Evolutionary conservation across 2,113 vertebrate genomes (phyloP).

Genomic region (Spea multiplicata): DNA sequence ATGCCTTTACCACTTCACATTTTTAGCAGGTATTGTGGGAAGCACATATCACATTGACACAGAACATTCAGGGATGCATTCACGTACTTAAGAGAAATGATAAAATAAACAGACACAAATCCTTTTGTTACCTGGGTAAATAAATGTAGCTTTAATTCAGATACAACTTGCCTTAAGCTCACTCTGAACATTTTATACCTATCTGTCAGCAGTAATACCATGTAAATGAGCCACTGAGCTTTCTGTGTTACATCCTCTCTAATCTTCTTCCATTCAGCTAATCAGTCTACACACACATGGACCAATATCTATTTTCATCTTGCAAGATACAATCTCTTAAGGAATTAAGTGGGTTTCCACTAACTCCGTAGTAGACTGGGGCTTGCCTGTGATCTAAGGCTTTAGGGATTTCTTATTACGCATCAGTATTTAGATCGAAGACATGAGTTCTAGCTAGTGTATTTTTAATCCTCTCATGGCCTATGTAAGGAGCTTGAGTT

Average conservation of each 20-base stretch:
- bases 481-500: constrained; percentile 89
- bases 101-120: constrained; percentile 75
- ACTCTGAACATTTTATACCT: constrained; percentile 62
- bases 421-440: constrained; percentile 85
- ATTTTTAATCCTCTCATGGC: constrained; percentile 98
- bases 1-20: too few species aligned
- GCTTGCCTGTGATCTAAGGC: constrained; percentile 89
- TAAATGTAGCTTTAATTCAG: constrained; percentile 74
- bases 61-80: constrained; percentile 65
- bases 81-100: constrained; percentile 64
- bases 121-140: constrained; percentile 74
- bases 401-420: constrained; percentile 97
- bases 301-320: constrained; percentile 98
- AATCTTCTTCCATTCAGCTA: constrained; percentile 95
- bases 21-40: too few species aligned
- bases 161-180: constrained; percentile 70
- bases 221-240: constrained; percentile 78
- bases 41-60: too few species aligned
- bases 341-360: constrained; percentile 91
- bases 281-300: constrained; percentile 83
- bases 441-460: constrained; percentile 89
- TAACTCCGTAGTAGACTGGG: constrained; percentile 73
- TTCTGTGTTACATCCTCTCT: constrained; percentile 71
- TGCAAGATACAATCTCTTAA: constrained; percentile 93
- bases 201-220: constrained; percentile 74